These are phyloP conservation scores for Gymnoscopelus microlampas DNA, from an alignment of 2,797 vertebrate species.

Conservation along the genomic window DNA sequence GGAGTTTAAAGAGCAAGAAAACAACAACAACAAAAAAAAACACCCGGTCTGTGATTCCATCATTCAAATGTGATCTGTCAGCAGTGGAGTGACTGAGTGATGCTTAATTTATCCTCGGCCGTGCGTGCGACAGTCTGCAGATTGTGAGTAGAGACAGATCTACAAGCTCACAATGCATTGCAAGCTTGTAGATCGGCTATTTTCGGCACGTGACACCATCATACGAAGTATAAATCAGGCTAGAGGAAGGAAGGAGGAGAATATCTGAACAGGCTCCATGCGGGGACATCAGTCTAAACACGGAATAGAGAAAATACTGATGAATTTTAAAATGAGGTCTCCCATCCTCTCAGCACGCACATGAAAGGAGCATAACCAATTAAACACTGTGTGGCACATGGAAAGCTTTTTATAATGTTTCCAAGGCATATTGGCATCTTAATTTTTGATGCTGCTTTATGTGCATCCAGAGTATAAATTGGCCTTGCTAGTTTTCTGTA, in stretches of 20 bases:
- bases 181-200: no score
- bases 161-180: no score
- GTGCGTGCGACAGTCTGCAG: no score
- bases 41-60: conserved; percentile 49
- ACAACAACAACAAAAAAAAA: conserved; percentile 31
- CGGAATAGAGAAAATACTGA: conserved; percentile 57
- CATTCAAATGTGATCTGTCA: conserved; percentile 56
- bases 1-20: conserved; percentile 26
- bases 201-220: no score
- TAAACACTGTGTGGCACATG: conserved; percentile 69
- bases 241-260: conserved; percentile 37
- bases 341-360: conserved; percentile 49
- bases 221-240: conserved; percentile 34
- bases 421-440: conserved; percentile 72
- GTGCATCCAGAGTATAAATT: conserved; percentile 74
- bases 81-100: conserved; percentile 38
- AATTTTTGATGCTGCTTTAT: conserved; percentile 78
- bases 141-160: no score
- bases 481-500: conserved; percentile 72
- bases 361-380: conserved; percentile 66
- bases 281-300: conserved; percentile 61
- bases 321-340: conserved; percentile 59
- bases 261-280: conserved; percentile 49
- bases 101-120: no score
- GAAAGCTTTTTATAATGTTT: conserved; percentile 77